Base-by-base conservation (phyloP, 2,888 invertebrate genomes). In the Elgonia sp. region DNA sequence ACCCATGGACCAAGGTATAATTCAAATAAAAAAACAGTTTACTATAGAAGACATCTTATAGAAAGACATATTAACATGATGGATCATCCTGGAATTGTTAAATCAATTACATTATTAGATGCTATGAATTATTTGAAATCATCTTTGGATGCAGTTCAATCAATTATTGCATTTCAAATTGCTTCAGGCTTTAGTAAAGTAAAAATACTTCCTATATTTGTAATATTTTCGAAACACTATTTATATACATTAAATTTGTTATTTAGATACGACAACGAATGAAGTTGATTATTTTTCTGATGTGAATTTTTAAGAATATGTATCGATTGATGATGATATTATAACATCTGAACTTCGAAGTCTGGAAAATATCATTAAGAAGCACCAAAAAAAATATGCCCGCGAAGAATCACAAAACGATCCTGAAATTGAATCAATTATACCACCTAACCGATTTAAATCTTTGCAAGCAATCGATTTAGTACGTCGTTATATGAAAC, bases 91-190 rank as follows among this genome's bases (percentile, higher is more conserved):
- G 55, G 55, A 55, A 55, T 55, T 55, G 7, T 5, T 55, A 55
- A 55, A n/a, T n/a, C 55, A n/a, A 14, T 46, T 7, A 65, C 42
- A 29, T 8, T 65, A n/a, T 65, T 63, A 39, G 84, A 84, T 53
- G 60, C 76, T 14, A 84, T 84, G 14, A 67, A 63, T 73, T 75
- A 62, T 16, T 14, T 77, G 16, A 40, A 62, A 50, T 40, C 55
- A 14, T 67, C 76, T 10, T 81, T 63, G 50, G 50, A 63, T n/a
- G 46, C 40, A 46, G 62, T 70, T 62, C 14, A 40, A 39, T 42
- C 6, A 81, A 39, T n/a, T 16, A n/a, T n/a, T 40, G 40, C 6
- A 81, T 81, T 60, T 42, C 29, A 18, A 81, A 81, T 42, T 81
- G 81, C 42, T 81, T 70, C 20, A 60, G 29, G 57, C 7, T 80